A percentile compares a stretch with the other conserved stretches of the same genome.
Evolutionary conservation across 64 coral and sea anemone genomes (phyloP).

Genomic region (Montipora efflorescens): DNA sequence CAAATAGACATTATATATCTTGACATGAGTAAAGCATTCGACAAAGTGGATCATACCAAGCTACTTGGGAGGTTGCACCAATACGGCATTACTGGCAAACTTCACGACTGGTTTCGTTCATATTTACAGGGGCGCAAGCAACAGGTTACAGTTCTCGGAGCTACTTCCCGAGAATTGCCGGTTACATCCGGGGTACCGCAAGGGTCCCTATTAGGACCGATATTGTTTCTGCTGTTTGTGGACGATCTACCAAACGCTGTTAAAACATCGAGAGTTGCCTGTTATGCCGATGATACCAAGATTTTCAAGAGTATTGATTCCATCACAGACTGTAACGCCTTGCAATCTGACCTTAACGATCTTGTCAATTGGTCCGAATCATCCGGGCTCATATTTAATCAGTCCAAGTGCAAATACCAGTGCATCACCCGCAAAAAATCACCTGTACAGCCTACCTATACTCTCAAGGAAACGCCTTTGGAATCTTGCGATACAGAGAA

Average conservation of each 20-base stretch:
- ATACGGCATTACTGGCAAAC: conserved; percentile 36
- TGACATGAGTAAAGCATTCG: too few relatives aligned
- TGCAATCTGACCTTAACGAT: background rate
- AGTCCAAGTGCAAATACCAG: background rate
- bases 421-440: conserved; percentile 8
- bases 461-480: conserved; percentile 16
- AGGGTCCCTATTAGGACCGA: conserved; percentile 36
- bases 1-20: too few relatives aligned
- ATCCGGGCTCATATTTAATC: background rate
- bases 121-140: conserved; percentile 55
- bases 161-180: conserved; percentile 33
- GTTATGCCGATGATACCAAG: background rate
- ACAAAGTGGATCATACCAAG: too few relatives aligned
- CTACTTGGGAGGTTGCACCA: too few relatives aligned
- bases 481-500: conserved; percentile 39
- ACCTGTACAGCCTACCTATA: conserved; percentile 1
- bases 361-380: background rate
- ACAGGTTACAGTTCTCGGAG: conserved; percentile 42
- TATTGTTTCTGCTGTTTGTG: conserved; percentile 3
- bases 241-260: conserved; percentile 45
- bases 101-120: conserved; percentile 52
- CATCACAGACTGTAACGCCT: background rate
- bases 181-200: conserved; percentile 72
- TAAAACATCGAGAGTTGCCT: conserved; percentile 9
- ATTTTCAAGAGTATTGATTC: background rate